Base-by-base conservation (phyloP, 2,888 invertebrate genomes). In the Rhyacophila evoluta region DNA sequence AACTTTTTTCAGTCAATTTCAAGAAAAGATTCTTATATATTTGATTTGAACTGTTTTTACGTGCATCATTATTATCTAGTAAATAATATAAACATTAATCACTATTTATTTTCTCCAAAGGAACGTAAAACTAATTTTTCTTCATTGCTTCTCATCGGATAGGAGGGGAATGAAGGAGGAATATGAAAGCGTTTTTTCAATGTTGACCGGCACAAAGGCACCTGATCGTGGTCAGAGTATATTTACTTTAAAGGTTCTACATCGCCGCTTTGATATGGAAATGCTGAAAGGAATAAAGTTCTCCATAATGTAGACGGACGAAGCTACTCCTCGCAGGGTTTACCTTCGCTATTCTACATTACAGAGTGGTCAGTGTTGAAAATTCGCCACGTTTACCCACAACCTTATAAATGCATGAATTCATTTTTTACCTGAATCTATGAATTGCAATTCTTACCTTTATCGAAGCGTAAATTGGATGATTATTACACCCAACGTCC, bases 231-330 rank as follows among this genome's bases (percentile, higher is more conserved):
- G 77, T 72, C 77, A 76, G 74, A 77, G 79, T 70, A 79, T 80
- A 74, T 80, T 81, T 81, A 80, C 81, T 80, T 81, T 79, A 78
- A 79, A 80, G 78, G 80, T 74, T 80, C 78, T 33, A 6, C 55
- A 67, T 67, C 19, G 36, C 25, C 67, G 81, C 79, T 79, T 81
- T 81, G 79, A 81, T 79, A 81, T 79, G 79, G 75, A 79, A 76
- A 79, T 81, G 12, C 29, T 12, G 12, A 55, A 8, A 55, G 39
- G 79, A 74, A 73, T 75, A 70, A 36, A 71, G 38, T 75, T 38
- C 72, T 19, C 19, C 19, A 15, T 71, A 71, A 71, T 71, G 71
- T 25, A 11, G 55, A 15, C 4, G 68, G 68, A 15, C 4, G 68
- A 19, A 19, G 12, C 41, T 41, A n/a, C 38, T 33, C n/a, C 73